A percentile compares a stretch with the other conserved stretches of the same genome.
These are phyloP conservation scores for Oreortyx pictus DNA, from an alignment of 2,797 vertebrate species.

Conservation along the genomic window DNA sequence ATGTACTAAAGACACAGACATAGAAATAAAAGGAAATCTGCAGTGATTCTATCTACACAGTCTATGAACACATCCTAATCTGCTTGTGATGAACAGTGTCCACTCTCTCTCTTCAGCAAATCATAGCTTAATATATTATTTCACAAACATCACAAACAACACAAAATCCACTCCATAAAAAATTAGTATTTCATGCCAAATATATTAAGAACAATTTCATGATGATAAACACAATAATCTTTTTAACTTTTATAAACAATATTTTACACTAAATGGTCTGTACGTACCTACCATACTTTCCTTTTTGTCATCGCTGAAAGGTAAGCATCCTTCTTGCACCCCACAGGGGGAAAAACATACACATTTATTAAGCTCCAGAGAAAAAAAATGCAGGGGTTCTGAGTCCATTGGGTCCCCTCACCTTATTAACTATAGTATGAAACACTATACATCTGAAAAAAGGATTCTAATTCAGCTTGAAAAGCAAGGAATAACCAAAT, in stretches of 20 bases:
- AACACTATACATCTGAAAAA: not conserved
- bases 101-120: not conserved
- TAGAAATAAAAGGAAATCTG: not conserved
- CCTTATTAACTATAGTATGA: not conserved
- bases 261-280: not conserved
- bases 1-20: not conserved
- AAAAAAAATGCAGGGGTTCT: not conserved
- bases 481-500: not conserved
- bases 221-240: not conserved
- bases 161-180: not conserved
- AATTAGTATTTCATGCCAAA: not conserved
- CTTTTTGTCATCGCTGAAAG: not conserved
- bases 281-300: not conserved
- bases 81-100: not conserved
- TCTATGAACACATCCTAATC: not conserved
- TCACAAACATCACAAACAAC: not conserved
- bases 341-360: not conserved
- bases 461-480: not conserved
- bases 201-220: not conserved
- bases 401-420: not conserved
- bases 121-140: not conserved
- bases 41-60: not conserved
- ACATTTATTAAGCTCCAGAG: not conserved
- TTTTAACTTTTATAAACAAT: not conserved
- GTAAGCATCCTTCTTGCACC: not conserved